Conservation (phyloP, 1,140 invertebrate genomes). For the Helicoverpa zea region DNA sequence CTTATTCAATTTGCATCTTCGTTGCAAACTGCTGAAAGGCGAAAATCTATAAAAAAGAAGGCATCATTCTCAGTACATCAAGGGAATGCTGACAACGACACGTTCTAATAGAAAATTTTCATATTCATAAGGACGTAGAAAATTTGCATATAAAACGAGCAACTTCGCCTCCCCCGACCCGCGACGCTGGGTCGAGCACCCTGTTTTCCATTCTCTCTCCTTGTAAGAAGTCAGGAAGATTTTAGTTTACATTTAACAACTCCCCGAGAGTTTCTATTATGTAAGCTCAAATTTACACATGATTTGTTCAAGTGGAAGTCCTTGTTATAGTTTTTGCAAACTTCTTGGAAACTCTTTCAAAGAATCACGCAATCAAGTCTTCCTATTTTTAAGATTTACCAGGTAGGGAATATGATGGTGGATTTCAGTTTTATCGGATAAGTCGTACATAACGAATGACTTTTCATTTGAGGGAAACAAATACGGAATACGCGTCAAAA, state of each 20-base stretch:
- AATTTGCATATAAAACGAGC: slow-evolving; percentile 86
- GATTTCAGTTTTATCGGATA: no score
- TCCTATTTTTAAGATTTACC: not conserved
- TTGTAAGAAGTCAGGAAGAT: slow-evolving; percentile 65
- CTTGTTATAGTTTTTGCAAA: slow-evolving; percentile 40
- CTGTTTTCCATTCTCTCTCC: slow-evolving; percentile 69
- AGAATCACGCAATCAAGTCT: not conserved
- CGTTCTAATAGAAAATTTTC: slow-evolving; percentile 87
- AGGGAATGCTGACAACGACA: slow-evolving; percentile 82
- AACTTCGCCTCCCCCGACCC: slow-evolving; percentile 66
- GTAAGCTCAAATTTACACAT: slow-evolving; percentile 46
- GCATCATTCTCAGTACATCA: slow-evolving; percentile 69
- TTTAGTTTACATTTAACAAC: slow-evolving; percentile 61
- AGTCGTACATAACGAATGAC: no score
- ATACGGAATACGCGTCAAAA: slow-evolving; percentile 3
- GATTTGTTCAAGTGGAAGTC: slow-evolving; percentile 35
- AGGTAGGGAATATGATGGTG: no score
- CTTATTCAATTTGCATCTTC: slow-evolving; percentile 49
- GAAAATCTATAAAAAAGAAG: slow-evolving; percentile 69
- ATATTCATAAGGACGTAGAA: slow-evolving; percentile 85
- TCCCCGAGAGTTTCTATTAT: slow-evolving; percentile 41
- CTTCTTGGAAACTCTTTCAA: not conserved
- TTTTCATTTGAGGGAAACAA: no score
- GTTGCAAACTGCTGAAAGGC: slow-evolving; percentile 65
- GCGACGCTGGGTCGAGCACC: slow-evolving; percentile 62